Percentiles rank a stretch among this genome's conserved stretches.
phyloP scores from a whole-genome alignment of 2,888 invertebrate species.

The Dilophus febrilis region DNA sequence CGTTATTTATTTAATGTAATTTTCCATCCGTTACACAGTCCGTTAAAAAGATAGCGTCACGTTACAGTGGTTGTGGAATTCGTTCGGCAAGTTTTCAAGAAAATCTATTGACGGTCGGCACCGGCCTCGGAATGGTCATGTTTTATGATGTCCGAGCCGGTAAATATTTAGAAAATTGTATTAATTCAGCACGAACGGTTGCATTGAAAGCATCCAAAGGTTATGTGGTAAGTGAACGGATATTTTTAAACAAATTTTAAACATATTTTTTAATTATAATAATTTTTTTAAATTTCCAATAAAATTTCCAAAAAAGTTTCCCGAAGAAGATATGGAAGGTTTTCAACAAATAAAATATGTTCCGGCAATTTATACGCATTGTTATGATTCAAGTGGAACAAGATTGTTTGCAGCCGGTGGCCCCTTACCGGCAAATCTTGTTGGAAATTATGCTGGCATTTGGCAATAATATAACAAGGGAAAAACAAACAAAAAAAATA shows the following conservation, averaged over 20 bases:
- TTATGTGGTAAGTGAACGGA: conserved; percentile 52
- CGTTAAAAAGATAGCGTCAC: conserved; percentile 62
- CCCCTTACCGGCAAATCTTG: conserved; percentile 76
- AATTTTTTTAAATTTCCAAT: too few relatives aligned
- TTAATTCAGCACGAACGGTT: conserved; percentile 74
- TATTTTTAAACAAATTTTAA: not conserved
- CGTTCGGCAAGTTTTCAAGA: conserved; percentile 83
- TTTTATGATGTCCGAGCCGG: conserved; percentile 87
- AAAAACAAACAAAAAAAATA: too few relatives aligned
- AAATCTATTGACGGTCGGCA: conserved; percentile 81
- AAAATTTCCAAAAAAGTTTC: conserved; percentile 39
- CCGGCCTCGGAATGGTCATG: conserved; percentile 77
- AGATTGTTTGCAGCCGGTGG: conserved; percentile 89
- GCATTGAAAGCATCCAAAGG: conserved; percentile 76
- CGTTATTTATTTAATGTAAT: too few relatives aligned
- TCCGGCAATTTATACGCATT: conserved; percentile 91
- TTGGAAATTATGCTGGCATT: conserved; percentile 87
- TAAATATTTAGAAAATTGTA: conserved; percentile 80
- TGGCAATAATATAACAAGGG: conserved; percentile 54
- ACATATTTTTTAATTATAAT: too few relatives aligned
- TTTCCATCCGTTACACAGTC: conserved; percentile 27
- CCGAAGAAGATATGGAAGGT: conserved; percentile 70
- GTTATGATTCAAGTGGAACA: conserved; percentile 84
- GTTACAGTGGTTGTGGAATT: conserved; percentile 83
- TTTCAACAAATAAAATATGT: conserved; percentile 75